phyloP scores from a whole-genome alignment of 2,888 invertebrate genomes.

The Mesoligia furuncula region DNA sequence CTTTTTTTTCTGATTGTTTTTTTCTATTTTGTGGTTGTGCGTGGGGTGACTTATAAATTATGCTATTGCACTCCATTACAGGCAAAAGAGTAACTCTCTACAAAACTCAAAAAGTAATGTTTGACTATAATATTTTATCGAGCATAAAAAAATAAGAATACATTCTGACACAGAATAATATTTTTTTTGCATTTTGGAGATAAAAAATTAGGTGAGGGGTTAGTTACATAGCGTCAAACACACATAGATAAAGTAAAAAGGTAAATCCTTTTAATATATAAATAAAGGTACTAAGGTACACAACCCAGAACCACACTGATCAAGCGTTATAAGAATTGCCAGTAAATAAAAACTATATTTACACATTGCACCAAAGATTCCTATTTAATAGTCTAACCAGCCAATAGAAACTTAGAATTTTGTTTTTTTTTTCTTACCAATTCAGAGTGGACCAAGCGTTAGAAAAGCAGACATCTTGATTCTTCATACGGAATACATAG shows the following conservation, averaged over 20 bases:
- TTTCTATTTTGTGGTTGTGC: background rate
- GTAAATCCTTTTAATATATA: background rate
- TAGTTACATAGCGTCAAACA: slow-evolving; percentile 35
- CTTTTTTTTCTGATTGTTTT: background rate
- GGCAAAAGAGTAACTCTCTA: slow-evolving; percentile 10
- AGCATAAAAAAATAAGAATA: background rate
- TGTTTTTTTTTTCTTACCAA: slow-evolving; percentile 18
- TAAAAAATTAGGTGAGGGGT: slow-evolving; percentile 1
- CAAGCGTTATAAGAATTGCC: slow-evolving; percentile 42
- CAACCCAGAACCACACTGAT: slow-evolving; percentile 40
- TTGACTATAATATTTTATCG: background rate
- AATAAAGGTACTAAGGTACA: slow-evolving; percentile 20
- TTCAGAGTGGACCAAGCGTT: slow-evolving; percentile 42
- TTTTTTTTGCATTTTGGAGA: slow-evolving; percentile 1
- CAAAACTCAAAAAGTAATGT: slow-evolving; percentile 8
- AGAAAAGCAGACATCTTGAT: slow-evolving; percentile 61
- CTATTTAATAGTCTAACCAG: slow-evolving; percentile 20
- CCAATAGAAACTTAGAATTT: slow-evolving; percentile 16
- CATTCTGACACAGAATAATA: slow-evolving; percentile 3
- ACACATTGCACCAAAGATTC: slow-evolving; percentile 47
- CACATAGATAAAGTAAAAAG: slow-evolving; percentile 21
- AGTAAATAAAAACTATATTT: slow-evolving; percentile 42
- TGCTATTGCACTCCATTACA: slow-evolving; percentile 32
- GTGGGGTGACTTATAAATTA: slow-evolving; percentile 28
- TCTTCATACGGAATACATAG: slow-evolving; percentile 45